These are phyloP conservation scores for Oxyruncus cristatus DNA, from an alignment of 2,113 vertebrate genomes.

Conservation along the genomic window DNA sequence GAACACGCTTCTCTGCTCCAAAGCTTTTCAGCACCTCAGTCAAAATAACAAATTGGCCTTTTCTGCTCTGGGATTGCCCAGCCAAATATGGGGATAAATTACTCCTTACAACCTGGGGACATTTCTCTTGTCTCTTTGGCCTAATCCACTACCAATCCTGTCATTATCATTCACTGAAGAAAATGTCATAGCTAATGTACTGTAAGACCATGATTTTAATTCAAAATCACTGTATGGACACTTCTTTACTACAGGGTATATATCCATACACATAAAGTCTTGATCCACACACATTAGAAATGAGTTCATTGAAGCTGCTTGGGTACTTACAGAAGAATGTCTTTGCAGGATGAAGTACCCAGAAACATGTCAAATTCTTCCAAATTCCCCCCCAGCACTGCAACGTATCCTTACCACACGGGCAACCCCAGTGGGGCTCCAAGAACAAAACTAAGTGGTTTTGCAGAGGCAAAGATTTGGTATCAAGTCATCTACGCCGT, in stretches of 20 bases:
- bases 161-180: neutral
- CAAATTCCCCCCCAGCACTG: neutral
- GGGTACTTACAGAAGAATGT: neutral
- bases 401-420: neutral
- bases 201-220: neutral
- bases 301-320: neutral
- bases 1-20: neutral
- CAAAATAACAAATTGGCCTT: slow-evolving; percentile 3
- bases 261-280: neutral
- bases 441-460: neutral
- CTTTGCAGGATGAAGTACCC: neutral
- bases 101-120: neutral
- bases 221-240: neutral
- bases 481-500: neutral
- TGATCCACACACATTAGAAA: neutral
- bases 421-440: neutral
- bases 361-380: neutral
- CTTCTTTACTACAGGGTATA: neutral
- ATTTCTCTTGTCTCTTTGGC: slow-evolving; percentile 1
- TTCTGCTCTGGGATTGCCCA: neutral
- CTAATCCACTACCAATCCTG: neutral
- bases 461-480: neutral
- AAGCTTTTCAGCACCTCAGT: neutral
- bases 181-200: slow-evolving; percentile 42
- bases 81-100: neutral